These are phyloP conservation scores for Anthopleura xanthogrammica DNA, from an alignment of 92 coral and sea anemone species.

Conservation along the genomic window DNA sequence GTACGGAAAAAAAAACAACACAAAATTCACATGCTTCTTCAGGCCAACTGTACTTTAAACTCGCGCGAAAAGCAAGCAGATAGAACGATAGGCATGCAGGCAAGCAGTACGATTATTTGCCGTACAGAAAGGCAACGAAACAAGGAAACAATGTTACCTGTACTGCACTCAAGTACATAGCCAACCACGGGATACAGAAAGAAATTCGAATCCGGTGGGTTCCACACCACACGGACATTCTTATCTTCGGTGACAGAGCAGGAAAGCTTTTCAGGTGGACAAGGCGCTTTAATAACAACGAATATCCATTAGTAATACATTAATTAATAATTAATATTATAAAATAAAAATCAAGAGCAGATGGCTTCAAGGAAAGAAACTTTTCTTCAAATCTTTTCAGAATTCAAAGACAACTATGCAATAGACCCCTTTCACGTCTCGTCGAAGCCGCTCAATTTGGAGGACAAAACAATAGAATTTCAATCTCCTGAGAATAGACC, in stretches of 20 bases:
- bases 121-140: not conserved
- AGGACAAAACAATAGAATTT: too few species aligned
- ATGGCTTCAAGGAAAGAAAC: too few species aligned
- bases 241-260: constrained; percentile 60
- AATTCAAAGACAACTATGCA: too few species aligned
- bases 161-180: constrained; percentile 73
- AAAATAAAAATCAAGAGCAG: too few species aligned
- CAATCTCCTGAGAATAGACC: too few species aligned
- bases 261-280: constrained; percentile 78
- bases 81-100: not conserved
- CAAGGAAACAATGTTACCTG: constrained; percentile 48
- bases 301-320: not conserved
- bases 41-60: too few species aligned
- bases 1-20: not conserved
- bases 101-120: not conserved
- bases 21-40: not conserved
- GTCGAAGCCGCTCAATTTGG: too few species aligned
- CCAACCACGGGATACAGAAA: constrained; percentile 76
- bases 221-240: constrained; percentile 71
- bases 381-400: too few species aligned
- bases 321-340: too few species aligned
- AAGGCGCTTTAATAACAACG: constrained; percentile 67
- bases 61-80: too few species aligned
- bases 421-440: too few species aligned
- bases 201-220: constrained; percentile 65